These are phyloP conservation scores for Centropristis striata DNA, from an alignment of 2,113 vertebrate species.

Conservation along the genomic window DNA sequence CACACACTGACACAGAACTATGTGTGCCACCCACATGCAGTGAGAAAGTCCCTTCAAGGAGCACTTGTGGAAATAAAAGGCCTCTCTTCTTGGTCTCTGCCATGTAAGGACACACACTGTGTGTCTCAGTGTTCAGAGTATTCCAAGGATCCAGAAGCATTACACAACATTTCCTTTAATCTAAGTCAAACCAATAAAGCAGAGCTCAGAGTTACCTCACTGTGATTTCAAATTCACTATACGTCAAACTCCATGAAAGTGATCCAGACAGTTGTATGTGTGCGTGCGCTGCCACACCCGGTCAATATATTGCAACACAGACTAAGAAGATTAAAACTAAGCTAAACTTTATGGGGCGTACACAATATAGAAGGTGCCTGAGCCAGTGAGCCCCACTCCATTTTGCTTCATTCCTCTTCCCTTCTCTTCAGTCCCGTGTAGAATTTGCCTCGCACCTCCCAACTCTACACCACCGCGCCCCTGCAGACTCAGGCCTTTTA, in stretches of 20 bases:
- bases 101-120: conserved; percentile 17
- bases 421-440: not conserved
- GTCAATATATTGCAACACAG: not conserved
- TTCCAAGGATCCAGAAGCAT: conserved; percentile 29
- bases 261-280: conserved; percentile 1
- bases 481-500: conserved; percentile 63
- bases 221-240: conserved; percentile 28
- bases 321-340: not conserved
- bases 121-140: conserved; percentile 21
- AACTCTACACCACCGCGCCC: conserved; percentile 30
- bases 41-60: conserved; percentile 11
- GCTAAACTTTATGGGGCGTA: not conserved
- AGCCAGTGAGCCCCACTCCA: conserved; percentile 9
- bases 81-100: conserved; percentile 3
- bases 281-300: conserved; percentile 23
- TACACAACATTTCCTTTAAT: conserved; percentile 17
- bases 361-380: not conserved
- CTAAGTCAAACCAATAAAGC: conserved; percentile 23
- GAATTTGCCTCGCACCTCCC: conserved; percentile 26
- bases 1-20: conserved; percentile 12
- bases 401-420: conserved; percentile 11
- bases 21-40: conserved; percentile 29
- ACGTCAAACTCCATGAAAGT: conserved; percentile 2
- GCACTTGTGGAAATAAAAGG: conserved; percentile 20
- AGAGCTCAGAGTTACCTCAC: conserved; percentile 9